These are phyloP conservation scores for Martes martes DNA, from an alignment of 2,113 vertebrate genomes.

Conservation along the genomic window DNA sequence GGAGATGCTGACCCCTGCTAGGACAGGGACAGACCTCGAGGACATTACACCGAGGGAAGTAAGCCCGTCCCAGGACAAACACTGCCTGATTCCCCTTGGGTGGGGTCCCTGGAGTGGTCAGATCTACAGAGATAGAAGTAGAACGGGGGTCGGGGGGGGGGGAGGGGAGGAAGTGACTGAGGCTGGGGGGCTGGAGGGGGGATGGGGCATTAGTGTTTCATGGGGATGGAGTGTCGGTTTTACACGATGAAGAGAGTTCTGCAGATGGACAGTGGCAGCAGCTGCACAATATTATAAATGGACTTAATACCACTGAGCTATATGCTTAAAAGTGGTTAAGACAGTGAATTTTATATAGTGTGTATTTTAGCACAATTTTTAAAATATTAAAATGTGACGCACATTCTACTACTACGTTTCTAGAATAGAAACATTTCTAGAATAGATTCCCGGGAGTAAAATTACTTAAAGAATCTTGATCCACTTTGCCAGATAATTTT, in stretches of 20 bases:
- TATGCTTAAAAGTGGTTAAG: neutral
- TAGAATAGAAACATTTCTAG: neutral
- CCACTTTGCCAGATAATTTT: neutral
- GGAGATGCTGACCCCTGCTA: accelerated
- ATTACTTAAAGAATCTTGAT: neutral
- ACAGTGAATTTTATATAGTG: neutral
- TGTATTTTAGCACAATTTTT: neutral
- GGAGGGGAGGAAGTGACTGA: accelerated
- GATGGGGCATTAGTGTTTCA: neutral
- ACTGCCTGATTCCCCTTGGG: accelerated
- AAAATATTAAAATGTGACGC: neutral
- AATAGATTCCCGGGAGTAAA: neutral
- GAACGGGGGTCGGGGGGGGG: accelerated
- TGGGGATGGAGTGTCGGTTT: neutral
- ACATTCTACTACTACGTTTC: neutral
- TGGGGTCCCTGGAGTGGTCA: accelerated
- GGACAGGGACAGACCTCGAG: accelerated
- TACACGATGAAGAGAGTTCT: neutral
- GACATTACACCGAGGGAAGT: accelerated
- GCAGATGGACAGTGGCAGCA: neutral
- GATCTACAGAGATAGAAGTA: accelerated
- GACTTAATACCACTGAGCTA: neutral
- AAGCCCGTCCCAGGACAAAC: neutral
- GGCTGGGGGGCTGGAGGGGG: too few relatives aligned
- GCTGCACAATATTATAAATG: accelerated